Evolutionary conservation across 2,888 invertebrate species (phyloP).

Genomic region (Physocephala rufipes): DNA sequence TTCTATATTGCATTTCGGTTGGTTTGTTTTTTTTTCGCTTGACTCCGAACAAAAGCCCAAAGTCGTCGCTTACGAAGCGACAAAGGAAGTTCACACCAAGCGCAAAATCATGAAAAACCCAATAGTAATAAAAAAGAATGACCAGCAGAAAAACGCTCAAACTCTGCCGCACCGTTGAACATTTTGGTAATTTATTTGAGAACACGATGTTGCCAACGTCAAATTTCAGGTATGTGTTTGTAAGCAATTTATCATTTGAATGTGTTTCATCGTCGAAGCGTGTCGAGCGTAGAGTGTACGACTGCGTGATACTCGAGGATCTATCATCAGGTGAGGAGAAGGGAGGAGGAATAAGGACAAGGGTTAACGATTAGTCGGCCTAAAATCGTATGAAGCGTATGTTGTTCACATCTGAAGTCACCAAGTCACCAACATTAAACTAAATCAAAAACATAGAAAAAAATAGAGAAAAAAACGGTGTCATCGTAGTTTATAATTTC

Average conservation of each 20-base stretch:
- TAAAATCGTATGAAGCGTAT: too few relatives aligned
- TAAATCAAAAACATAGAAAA: too few relatives aligned
- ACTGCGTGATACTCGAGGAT: background rate
- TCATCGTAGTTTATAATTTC: constrained; percentile 22
- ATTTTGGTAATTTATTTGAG: constrained; percentile 23
- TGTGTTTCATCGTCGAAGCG: background rate
- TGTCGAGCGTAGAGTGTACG: background rate
- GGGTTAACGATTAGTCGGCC: too few relatives aligned
- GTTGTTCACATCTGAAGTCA: too few relatives aligned
- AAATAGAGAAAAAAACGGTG: too few relatives aligned
- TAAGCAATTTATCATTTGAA: constrained; percentile 27
- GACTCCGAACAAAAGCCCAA: too few relatives aligned
- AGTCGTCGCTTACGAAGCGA: background rate
- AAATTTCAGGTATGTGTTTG: constrained; percentile 31
- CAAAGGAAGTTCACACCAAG: background rate
- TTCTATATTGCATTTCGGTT: too few relatives aligned
- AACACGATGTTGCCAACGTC: constrained; percentile 26
- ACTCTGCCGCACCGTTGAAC: background rate
- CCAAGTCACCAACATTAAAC: too few relatives aligned
- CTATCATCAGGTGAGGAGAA: background rate
- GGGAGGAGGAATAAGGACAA: too few relatives aligned
- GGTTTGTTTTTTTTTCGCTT: too few relatives aligned
- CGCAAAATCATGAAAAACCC: too few relatives aligned
- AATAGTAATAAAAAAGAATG: constrained; percentile 4
- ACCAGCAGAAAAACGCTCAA: background rate